Evolutionary conservation across 2,888 invertebrate species (phyloP).

Genomic region (Drosophila pseudotalamancana): DNA sequence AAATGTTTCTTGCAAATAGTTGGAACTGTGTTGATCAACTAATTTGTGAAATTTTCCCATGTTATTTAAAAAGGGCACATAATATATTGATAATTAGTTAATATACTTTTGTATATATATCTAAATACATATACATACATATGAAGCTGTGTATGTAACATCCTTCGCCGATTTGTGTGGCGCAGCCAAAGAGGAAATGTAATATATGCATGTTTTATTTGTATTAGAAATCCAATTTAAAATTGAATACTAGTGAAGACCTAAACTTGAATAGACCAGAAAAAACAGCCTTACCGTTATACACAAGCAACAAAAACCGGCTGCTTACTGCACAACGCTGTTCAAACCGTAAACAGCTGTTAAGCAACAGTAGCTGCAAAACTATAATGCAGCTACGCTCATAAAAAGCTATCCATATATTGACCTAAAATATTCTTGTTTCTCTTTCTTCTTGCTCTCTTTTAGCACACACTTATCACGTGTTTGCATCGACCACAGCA

Average conservation of each 20-base stretch:
- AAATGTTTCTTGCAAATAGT: not conserved
- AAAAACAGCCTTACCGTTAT: not conserved
- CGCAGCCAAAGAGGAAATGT: conserved; percentile 14
- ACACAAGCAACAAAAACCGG: not conserved
- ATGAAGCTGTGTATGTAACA: not conserved
- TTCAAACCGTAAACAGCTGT: conserved; percentile 5
- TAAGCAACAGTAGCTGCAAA: not conserved
- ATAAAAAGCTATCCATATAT: not conserved
- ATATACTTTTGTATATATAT: too few species aligned
- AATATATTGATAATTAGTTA: not conserved
- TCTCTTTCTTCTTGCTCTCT: conserved; percentile 18
- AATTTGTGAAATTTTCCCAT: too few species aligned
- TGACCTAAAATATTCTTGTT: conserved; percentile 11
- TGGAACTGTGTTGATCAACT: too few species aligned
- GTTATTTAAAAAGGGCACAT: too few species aligned
- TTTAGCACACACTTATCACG: conserved; percentile 50
- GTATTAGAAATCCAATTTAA: not conserved
- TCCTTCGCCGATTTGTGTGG: conserved; percentile 2
- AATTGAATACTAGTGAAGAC: not conserved
- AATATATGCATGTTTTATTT: not conserved
- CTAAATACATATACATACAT: too few species aligned
- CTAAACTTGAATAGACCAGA: conserved; percentile 3
- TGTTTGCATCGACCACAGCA: conserved; percentile 39
- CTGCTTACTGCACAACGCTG: not conserved
- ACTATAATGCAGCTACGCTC: not conserved